phyloP scores from a whole-genome alignment of 2,113 vertebrate species.

The Oreotrochilus melanogaster region DNA sequence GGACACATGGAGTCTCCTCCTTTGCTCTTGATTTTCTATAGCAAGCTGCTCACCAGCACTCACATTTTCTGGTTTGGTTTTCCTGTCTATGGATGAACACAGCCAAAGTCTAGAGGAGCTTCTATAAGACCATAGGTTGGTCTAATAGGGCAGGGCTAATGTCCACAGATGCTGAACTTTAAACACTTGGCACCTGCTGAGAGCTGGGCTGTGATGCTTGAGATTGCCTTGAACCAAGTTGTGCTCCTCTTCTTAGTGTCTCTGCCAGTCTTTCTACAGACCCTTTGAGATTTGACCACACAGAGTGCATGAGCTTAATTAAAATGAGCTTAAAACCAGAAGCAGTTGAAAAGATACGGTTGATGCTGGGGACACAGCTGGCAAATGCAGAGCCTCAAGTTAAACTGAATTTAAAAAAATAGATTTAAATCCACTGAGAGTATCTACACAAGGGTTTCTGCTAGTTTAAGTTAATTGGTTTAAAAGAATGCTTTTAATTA shows the following conservation, averaged over 20 bases:
- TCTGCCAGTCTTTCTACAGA: not conserved
- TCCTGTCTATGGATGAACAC: not conserved
- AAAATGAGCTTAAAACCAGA: constrained; percentile 53
- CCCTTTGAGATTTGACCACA: constrained; percentile 17
- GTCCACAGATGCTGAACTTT: not conserved
- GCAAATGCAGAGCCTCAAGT: constrained; percentile 38
- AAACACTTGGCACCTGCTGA: not conserved
- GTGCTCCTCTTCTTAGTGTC: not conserved
- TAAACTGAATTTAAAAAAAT: constrained; percentile 20
- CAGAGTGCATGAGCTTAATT: not conserved
- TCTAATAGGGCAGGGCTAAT: not conserved
- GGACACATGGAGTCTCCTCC: not conserved
- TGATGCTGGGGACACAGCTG: constrained; percentile 35
- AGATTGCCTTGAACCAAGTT: not conserved
- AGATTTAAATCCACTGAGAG: constrained; percentile 40
- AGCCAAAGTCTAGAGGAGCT: not conserved
- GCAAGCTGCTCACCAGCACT: not conserved
- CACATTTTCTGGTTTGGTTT: not conserved
- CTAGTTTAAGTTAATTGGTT: constrained; percentile 56
- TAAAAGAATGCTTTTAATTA: constrained; percentile 65
- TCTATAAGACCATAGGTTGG: not conserved
- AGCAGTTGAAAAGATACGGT: not conserved
- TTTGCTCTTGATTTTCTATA: not conserved
- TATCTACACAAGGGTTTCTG: constrained; percentile 16
- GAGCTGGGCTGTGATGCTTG: not conserved